phyloP scores from a whole-genome alignment of 2,888 invertebrate genomes.

The Calameuta filiformis region DNA sequence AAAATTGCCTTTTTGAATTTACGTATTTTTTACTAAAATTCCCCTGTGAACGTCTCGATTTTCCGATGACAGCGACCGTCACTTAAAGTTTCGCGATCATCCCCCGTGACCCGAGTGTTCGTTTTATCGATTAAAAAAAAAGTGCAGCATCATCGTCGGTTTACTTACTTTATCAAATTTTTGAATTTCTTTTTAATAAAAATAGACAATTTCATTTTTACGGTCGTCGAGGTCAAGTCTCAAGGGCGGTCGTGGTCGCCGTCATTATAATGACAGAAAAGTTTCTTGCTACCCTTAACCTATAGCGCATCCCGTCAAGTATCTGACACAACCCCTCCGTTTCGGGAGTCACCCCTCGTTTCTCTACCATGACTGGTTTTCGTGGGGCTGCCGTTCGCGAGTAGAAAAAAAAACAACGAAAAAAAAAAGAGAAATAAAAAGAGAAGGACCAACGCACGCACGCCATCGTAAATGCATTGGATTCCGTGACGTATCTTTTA shows the following conservation, averaged over 20 bases:
- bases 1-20: too few species aligned
- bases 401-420: constrained; percentile 5
- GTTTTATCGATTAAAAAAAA: background rate
- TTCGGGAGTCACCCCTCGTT: background rate
- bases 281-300: background rate
- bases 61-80: background rate
- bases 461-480: constrained; percentile 7
- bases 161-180: background rate
- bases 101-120: background rate
- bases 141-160: background rate
- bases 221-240: background rate
- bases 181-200: background rate
- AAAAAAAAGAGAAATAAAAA: background rate
- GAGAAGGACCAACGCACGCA: background rate
- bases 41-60: too few species aligned
- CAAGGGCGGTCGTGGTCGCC: background rate
- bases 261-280: background rate
- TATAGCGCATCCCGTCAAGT: background rate
- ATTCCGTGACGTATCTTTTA: constrained; percentile 7
- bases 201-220: background rate
- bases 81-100: background rate
- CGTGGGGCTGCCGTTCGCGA: constrained; percentile 8
- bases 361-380: background rate
- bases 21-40: too few species aligned
- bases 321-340: background rate